Evolutionary conservation across 2,888 invertebrate species (phyloP).

Genomic region (Nemoura dubitans): DNA sequence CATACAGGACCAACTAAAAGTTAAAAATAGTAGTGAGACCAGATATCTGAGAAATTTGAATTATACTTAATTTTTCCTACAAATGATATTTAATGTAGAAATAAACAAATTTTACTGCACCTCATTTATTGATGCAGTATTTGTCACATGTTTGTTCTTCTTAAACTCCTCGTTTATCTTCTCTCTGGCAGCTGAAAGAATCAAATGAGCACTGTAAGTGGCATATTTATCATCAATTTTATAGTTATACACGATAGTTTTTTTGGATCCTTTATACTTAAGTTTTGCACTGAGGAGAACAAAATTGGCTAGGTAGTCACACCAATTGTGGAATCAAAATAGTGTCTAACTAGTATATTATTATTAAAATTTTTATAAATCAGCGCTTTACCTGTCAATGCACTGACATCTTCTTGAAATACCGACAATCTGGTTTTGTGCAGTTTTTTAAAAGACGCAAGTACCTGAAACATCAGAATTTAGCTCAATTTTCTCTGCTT

Average conservation of each 20-base stretch:
- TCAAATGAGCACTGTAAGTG: background rate
- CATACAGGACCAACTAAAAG: slow-evolving; percentile 73
- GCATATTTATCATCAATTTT: too few species aligned
- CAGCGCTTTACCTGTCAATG: slow-evolving; percentile 62
- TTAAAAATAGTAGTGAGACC: slow-evolving; percentile 22
- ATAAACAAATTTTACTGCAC: slow-evolving; percentile 54
- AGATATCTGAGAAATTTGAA: background rate
- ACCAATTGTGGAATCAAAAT: too few species aligned
- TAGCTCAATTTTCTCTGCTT: background rate
- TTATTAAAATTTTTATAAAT: too few species aligned
- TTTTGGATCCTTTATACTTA: too few species aligned
- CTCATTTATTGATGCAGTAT: slow-evolving; percentile 70
- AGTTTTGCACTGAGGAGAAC: too few species aligned
- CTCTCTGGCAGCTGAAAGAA: slow-evolving; percentile 65
- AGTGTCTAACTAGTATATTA: background rate
- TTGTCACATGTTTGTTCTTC: slow-evolving; percentile 71
- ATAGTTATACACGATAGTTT: too few species aligned
- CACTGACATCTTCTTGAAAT: slow-evolving; percentile 72
- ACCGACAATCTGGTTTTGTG: slow-evolving; percentile 74
- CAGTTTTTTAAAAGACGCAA: slow-evolving; percentile 75
- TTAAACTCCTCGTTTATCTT: slow-evolving; percentile 80
- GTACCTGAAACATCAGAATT: slow-evolving; percentile 64
- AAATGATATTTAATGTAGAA: slow-evolving; percentile 35
- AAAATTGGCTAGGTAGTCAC: too few species aligned
- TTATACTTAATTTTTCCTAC: background rate